phyloP scores from a whole-genome alignment of 2,888 invertebrate species.

The Lypha dubia region DNA sequence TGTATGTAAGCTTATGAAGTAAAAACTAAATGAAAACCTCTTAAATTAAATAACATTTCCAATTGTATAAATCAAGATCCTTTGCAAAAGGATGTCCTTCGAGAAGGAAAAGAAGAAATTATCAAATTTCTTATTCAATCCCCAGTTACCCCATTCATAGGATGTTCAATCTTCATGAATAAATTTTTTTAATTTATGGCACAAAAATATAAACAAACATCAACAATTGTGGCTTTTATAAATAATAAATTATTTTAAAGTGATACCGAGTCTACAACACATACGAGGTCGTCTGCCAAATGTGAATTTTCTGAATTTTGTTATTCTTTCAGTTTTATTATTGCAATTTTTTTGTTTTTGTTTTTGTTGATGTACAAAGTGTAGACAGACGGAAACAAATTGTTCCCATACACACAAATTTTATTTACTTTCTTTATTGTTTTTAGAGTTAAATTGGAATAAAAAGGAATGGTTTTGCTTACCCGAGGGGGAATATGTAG shows the following conservation, averaged over 20 bases:
- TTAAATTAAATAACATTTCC: not conserved
- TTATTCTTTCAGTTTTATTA: not conserved
- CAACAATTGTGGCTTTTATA: slow-evolving; percentile 30
- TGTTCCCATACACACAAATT: slow-evolving; percentile 22
- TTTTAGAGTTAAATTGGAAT: not conserved
- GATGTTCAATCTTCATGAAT: slow-evolving; percentile 3
- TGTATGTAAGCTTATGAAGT: too few species aligned
- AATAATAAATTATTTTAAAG: slow-evolving; percentile 43
- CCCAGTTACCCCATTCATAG: not conserved
- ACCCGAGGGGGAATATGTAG: slow-evolving; percentile 12
- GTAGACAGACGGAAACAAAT: slow-evolving; percentile 34
- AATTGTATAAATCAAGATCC: not conserved
- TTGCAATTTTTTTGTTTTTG: not conserved
- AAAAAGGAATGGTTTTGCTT: slow-evolving; percentile 2
- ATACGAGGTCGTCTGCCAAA: slow-evolving; percentile 39
- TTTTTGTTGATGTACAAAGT: not conserved
- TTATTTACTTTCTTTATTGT: slow-evolving; percentile 11
- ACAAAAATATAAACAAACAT: slow-evolving; percentile 13
- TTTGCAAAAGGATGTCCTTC: too few species aligned
- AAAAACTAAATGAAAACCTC: too few species aligned
- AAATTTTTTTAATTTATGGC: slow-evolving; percentile 17
- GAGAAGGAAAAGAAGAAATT: not conserved
- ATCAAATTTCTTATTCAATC: too few species aligned
- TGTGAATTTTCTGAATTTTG: not conserved
- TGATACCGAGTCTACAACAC: not conserved